These are phyloP conservation scores for Nycticryphes semicollaris DNA, from an alignment of 2,113 vertebrate species.

Conservation along the genomic window DNA sequence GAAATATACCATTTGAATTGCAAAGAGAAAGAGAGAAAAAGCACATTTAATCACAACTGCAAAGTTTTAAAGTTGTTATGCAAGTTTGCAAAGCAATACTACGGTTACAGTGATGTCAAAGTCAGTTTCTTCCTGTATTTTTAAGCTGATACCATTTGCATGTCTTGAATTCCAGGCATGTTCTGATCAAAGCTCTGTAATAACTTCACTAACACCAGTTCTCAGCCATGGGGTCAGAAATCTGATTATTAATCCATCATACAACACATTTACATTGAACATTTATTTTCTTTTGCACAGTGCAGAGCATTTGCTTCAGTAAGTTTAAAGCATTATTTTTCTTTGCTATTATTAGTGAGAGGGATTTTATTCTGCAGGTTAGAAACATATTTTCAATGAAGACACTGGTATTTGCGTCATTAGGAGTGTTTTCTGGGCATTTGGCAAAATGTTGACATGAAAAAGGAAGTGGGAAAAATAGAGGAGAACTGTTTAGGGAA, in stretches of 20 bases:
- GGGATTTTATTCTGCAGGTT: not conserved
- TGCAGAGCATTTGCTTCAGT: not conserved
- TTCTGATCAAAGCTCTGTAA: not conserved
- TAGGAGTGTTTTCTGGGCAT: not conserved
- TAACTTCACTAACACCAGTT: not conserved
- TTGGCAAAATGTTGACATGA: not conserved
- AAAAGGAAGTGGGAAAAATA: not conserved
- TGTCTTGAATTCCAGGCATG: not conserved
- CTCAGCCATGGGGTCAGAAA: not conserved
- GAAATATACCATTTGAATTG: not conserved
- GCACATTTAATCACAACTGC: not conserved
- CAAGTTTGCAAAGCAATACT: not conserved
- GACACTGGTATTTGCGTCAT: not conserved
- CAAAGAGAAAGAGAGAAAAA: not conserved
- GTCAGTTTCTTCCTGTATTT: constrained; percentile 12
- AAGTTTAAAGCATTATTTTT: not conserved
- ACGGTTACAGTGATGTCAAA: not conserved
- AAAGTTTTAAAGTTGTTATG: not conserved
- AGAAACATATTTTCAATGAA: not conserved
- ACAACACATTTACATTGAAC: not conserved
- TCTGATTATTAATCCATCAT: not conserved
- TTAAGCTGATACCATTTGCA: not conserved
- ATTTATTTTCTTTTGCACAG: not conserved
- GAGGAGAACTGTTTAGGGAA: not conserved
- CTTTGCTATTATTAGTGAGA: not conserved